Percentiles rank a stretch among this genome's conserved stretches.
Evolutionary conservation across 2,113 vertebrate genomes (phyloP).

Genomic region (Orcinus orca): DNA sequence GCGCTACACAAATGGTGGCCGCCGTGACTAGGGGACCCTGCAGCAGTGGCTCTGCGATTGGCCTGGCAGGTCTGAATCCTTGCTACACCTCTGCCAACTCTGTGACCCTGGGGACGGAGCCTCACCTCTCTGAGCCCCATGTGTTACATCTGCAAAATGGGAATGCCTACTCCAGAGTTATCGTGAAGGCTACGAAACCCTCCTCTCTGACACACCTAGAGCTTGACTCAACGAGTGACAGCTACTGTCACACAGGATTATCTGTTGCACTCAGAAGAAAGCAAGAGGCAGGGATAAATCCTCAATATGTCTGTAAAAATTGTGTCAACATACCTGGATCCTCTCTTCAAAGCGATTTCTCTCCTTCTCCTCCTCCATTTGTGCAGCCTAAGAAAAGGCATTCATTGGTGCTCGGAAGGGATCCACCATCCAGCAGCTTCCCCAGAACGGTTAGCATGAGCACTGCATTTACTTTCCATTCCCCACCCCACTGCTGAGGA

Average conservation of each 20-base stretch:
- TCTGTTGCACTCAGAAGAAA: neutral
- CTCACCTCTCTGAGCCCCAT: neutral
- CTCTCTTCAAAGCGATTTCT: slow-evolving; percentile 81
- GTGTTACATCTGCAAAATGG: neutral
- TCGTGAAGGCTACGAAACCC: neutral
- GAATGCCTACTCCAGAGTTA: neutral
- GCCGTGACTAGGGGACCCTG: fast-evolving
- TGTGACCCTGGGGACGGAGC: neutral
- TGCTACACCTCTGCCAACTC: neutral
- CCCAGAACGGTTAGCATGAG: neutral
- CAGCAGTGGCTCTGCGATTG: neutral
- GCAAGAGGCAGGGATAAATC: neutral
- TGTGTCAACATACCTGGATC: slow-evolving; percentile 83
- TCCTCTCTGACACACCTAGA: neutral
- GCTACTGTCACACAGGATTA: neutral
- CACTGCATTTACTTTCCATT: neutral
- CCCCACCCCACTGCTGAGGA: neutral
- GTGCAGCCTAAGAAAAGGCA: slow-evolving; percentile 70
- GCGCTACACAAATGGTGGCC: neutral
- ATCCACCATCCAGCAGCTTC: neutral
- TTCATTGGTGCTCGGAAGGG: neutral
- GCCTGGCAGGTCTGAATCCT: neutral
- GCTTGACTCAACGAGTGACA: neutral
- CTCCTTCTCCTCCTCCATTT: slow-evolving; percentile 78
- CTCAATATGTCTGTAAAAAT: neutral